Evolutionary conservation across 30 jellyfish, hydroid and myxozoan species (phyloP).

Genomic region (Cassiopea xamachana): DNA sequence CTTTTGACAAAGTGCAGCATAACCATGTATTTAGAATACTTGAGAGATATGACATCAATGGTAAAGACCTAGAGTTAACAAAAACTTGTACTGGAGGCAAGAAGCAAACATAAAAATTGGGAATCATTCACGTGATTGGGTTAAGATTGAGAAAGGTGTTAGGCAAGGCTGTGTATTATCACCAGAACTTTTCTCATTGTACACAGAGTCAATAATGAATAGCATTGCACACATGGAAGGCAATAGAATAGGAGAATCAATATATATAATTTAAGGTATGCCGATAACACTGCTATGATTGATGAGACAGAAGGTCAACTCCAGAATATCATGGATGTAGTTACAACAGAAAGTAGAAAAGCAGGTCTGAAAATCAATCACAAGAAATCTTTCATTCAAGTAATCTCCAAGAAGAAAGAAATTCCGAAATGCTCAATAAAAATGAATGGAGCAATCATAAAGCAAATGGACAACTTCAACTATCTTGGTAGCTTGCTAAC

Average conservation of each 20-base stretch:
- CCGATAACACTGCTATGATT: slow-evolving; percentile 46
- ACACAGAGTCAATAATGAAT: background rate
- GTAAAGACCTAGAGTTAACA: slow-evolving; percentile 25
- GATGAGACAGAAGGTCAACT: slow-evolving; percentile 25
- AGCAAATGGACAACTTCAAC: slow-evolving; percentile 16
- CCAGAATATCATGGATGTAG: too few species aligned
- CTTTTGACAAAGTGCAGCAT: slow-evolving; percentile 48
- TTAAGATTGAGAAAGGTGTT: too few species aligned
- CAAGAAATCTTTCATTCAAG: background rate
- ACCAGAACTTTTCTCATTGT: background rate
- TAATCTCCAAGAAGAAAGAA: too few species aligned
- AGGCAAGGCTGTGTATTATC: too few species aligned
- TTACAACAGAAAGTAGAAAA: too few species aligned
- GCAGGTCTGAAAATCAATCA: background rate
- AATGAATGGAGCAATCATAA: too few species aligned
- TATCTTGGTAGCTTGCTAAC: slow-evolving; percentile 31
- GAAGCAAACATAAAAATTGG: slow-evolving; percentile 21
- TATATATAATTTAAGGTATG: slow-evolving; percentile 34
- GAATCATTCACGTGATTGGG: background rate
- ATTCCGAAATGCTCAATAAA: too few species aligned
- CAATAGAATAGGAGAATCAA: slow-evolving; percentile 16
- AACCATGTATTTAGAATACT: slow-evolving; percentile 23
- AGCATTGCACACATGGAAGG: slow-evolving; percentile 5
- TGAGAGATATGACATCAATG: slow-evolving; percentile 16
- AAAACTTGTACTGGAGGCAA: slow-evolving; percentile 57